Percentiles rank a stretch among this genome's conserved stretches.
Evolutionary conservation across 2,113 vertebrate genomes (phyloP).

Genomic region (Lampris incognitus): DNA sequence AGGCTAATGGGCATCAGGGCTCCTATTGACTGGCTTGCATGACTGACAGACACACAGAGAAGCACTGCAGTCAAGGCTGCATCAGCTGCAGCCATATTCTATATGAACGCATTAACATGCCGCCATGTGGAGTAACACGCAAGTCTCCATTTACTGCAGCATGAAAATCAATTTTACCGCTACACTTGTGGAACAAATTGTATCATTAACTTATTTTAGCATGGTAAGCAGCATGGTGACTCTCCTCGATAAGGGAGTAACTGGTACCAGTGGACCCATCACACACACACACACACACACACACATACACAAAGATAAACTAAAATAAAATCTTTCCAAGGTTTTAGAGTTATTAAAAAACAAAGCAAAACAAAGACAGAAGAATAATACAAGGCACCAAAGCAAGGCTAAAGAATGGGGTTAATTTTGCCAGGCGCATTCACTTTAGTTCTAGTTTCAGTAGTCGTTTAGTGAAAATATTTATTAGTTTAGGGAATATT

Average conservation of each 20-base stretch:
- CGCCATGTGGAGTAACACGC: slow-evolving; percentile 16
- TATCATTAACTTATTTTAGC: slow-evolving; percentile 50
- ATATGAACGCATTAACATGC: slow-evolving; percentile 21
- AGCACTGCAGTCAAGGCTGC: slow-evolving; percentile 48
- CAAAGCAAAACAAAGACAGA: neutral
- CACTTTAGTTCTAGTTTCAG: too few species aligned
- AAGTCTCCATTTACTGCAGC: neutral
- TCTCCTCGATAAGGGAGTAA: neutral
- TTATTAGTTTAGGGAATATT: too few species aligned
- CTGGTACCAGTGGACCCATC: too few species aligned
- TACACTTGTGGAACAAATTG: slow-evolving; percentile 35
- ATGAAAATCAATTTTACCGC: slow-evolving; percentile 14
- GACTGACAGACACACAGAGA: slow-evolving; percentile 67
- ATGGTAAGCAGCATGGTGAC: slow-evolving; percentile 19
- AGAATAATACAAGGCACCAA: too few species aligned
- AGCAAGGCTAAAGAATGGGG: too few species aligned
- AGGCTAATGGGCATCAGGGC: slow-evolving; percentile 57
- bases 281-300: neutral
- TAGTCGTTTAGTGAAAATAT: too few species aligned
- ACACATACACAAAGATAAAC: neutral
- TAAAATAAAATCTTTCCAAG: slow-evolving; percentile 10
- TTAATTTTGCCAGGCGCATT: too few species aligned
- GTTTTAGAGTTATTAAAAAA: slow-evolving; percentile 10
- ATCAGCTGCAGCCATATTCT: slow-evolving; percentile 33
- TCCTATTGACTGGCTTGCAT: slow-evolving; percentile 54